Evolutionary conservation across 2,797 vertebrate genomes (phyloP), one percentile per base, ranked within the genome.

Genomic region (Pangasius macronema): DNA sequence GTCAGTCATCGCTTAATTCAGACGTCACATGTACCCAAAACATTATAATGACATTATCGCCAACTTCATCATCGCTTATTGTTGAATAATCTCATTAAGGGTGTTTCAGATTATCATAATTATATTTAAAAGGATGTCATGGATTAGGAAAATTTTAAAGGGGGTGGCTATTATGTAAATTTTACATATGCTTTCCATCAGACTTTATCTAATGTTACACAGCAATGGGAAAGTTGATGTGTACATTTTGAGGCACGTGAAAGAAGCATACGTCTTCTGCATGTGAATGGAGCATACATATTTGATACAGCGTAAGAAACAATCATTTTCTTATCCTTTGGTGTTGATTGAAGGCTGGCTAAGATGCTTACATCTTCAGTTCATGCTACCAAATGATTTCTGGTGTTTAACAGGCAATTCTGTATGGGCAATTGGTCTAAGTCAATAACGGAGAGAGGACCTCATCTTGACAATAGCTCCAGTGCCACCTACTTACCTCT

Each of bases 391-490:
- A 63, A 70, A 70, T 24, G 1, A 59, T 79, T 27, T 33, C 51
- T 51, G 70, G 42, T 22, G 6, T 80, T 80, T 80, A 42, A n/a
- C 46, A 68, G 63, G 51, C 59, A 33, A 18, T 57, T 14, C 33
- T 55, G 9, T 27, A 72, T 42, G 80, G 86, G 61, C 88, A 87
- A 88, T 76, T 46, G 36, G 8, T 39, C n/a, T 61, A 82, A 86
- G 57, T 83, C 81, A 81, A 91, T 84, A 77, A 87, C 51, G 39
- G 18, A 72, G 42, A 88, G 59, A 86, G 8, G 79, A 85, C 83
- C 67, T 68, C 16, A 61, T 36, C 75, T 82, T 86, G 80, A 67
- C 87, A 89, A 89, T 86, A 90, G 82, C 88, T 88, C 87, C 49
- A 49, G 70, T 51, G 57, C 86, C 88, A 77, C 85, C 87, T 80